Evolutionary conservation across 2,888 invertebrate genomes (phyloP).

Genomic region (Antitype chi): DNA sequence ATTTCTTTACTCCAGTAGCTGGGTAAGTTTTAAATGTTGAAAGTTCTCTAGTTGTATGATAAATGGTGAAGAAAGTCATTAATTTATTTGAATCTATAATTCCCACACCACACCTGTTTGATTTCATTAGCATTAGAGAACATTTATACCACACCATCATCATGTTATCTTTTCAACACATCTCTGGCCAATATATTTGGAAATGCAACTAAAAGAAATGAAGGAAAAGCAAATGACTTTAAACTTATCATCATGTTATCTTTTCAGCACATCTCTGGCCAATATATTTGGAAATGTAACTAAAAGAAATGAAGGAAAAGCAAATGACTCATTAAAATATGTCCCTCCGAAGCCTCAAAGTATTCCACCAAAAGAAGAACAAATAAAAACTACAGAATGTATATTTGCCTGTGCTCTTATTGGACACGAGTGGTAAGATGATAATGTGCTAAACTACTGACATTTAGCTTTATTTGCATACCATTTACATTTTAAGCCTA

Average conservation of each 20-base stretch:
- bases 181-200: slow-evolving; percentile 85
- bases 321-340: slow-evolving; percentile 83
- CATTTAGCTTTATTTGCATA: slow-evolving; percentile 29
- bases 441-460: slow-evolving; percentile 2
- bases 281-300: slow-evolving; percentile 79
- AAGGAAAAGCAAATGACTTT: slow-evolving; percentile 72
- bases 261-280: slow-evolving; percentile 83
- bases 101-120: background rate
- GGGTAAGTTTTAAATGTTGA: slow-evolving; percentile 71
- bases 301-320: slow-evolving; percentile 66
- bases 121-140: background rate
- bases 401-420: slow-evolving; percentile 81
- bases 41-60: background rate
- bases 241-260: background rate
- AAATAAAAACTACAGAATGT: slow-evolving; percentile 77
- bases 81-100: background rate
- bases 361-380: slow-evolving; percentile 68
- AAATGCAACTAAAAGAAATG: slow-evolving; percentile 64
- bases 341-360: slow-evolving; percentile 77
- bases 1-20: slow-evolving; percentile 85
- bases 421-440: slow-evolving; percentile 84
- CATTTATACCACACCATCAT: background rate
- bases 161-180: slow-evolving; percentile 75
- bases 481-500: background rate
- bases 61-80: background rate